Percentiles rank a stretch among this genome's conserved stretches.
Evolutionary conservation across 2,888 invertebrate species (phyloP).

Genomic region (Baronia brevicornis): DNA sequence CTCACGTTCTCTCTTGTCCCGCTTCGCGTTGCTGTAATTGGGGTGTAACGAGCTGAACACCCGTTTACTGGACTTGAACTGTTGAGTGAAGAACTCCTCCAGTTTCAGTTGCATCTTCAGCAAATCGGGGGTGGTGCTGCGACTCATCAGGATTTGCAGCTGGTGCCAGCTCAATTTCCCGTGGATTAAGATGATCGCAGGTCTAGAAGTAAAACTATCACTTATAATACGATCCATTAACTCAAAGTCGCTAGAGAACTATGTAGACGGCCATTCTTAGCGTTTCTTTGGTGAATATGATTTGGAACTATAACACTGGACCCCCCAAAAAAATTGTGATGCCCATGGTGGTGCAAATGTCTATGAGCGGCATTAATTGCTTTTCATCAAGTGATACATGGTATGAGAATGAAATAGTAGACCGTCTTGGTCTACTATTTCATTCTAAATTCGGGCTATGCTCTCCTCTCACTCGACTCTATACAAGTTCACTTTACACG

Average conservation of each 20-base stretch:
- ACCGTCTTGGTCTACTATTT: no score
- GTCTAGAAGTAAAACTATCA: slow-evolving; percentile 57
- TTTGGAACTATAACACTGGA: no score
- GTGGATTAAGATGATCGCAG: slow-evolving; percentile 93
- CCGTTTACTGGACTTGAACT: slow-evolving; percentile 95
- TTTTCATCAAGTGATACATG: no score
- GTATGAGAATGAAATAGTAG: no score
- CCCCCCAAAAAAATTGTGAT: no score
- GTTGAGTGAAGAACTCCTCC: slow-evolving; percentile 98
- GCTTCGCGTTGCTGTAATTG: slow-evolving; percentile 40
- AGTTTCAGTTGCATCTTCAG: slow-evolving; percentile 97
- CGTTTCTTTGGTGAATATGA: no score
- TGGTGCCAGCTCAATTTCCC: slow-evolving; percentile 96
- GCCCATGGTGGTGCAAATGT: no score
- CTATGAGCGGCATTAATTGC: no score
- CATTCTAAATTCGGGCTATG: no score
- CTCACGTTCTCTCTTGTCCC: slow-evolving; percentile 46
- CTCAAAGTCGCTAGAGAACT: not conserved
- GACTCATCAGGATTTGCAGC: slow-evolving; percentile 96
- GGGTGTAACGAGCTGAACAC: slow-evolving; percentile 84
- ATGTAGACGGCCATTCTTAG: slow-evolving; percentile 2
- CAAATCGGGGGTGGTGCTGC: slow-evolving; percentile 97
- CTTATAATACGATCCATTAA: not conserved
- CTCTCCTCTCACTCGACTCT: no score
- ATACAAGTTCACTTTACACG: no score